Base-by-base conservation (phyloP, 2,113 vertebrate genomes). In the Gobiocypris rarus region DNA sequence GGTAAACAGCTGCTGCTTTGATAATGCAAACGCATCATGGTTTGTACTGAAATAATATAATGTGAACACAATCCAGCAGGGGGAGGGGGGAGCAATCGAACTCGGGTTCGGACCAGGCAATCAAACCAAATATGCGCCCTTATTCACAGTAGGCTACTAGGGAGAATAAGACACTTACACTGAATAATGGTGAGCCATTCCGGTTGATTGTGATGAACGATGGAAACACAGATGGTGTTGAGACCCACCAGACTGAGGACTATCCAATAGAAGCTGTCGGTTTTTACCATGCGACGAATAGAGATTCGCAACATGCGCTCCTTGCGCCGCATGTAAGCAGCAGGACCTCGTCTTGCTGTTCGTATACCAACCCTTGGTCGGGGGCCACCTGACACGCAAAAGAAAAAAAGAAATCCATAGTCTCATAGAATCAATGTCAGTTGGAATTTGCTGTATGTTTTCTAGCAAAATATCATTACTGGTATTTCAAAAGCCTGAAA, bases 241-340 rank as follows among this genome's bases (percentile, higher is more conserved):
- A 99, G 96, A 74, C 95, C 97, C 91, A 99, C 98, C 2, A 99
- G 91, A 86, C 96, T 96, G 90, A 99, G 94, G 89, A 99, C 97
- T 0, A 96, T 97, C 96, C 98, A 96, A 90, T 99, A 99, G 91
- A 99, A 99, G 74, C 96, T 96, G 90, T 98, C 97, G 1, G 98
- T 99, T 91, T 99, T 99, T 83, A 99, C 97, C 97, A 98, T 98
- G 92, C 97, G 98, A 65, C 98, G 97, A 78, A 99, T 95, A 0
- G 98, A 99, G 91, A 99, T 98, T 59, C 98, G 96, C 45, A 99
- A 89, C 89, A 98, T 97, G 8, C 97, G 93, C 84, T 99, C 98
- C 90, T 99, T 99, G 80, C 98, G 97, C 1, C 97, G 95, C 82
- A 99, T 92, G 86, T 99, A 99, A n/a, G 97, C 97, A 0, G 97